Conservation (phyloP, 1,140 invertebrate species). For the Mercenaria mercenaria region DNA sequence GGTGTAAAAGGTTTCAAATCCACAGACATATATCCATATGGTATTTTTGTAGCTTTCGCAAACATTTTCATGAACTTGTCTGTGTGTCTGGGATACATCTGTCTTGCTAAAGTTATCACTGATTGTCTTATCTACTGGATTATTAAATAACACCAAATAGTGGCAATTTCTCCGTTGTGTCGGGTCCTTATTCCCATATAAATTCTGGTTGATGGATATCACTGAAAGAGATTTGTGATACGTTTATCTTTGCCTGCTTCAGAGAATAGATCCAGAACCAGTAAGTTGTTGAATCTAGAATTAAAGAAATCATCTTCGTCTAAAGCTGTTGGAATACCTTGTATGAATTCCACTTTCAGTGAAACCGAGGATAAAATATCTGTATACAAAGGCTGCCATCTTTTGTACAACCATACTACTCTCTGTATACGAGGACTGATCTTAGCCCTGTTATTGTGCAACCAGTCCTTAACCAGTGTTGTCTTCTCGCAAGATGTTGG, state of each 20-base stretch:
- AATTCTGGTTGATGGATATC: slow-evolving; percentile 46
- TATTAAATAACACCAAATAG: slow-evolving; percentile 51
- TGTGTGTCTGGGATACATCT: slow-evolving; percentile 62
- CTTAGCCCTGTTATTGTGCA: too few relatives aligned
- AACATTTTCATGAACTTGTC: slow-evolving; percentile 11
- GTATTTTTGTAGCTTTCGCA: background rate
- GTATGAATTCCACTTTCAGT: slow-evolving; percentile 21
- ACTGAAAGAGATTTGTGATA: slow-evolving; percentile 51
- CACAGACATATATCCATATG: slow-evolving; percentile 45
- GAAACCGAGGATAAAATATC: background rate
- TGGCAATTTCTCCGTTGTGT: slow-evolving; percentile 56
- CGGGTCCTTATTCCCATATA: slow-evolving; percentile 59
- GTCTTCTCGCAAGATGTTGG: background rate
- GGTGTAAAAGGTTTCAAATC: slow-evolving; percentile 62
- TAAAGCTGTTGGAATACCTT: background rate
- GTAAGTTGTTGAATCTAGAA: background rate
- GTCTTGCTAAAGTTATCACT: slow-evolving; percentile 56
- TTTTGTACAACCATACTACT: slow-evolving; percentile 42
- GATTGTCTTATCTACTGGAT: slow-evolving; percentile 60
- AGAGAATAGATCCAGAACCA: slow-evolving; percentile 13
- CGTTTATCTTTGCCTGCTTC: slow-evolving; percentile 50
- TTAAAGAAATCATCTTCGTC: slow-evolving; percentile 18
- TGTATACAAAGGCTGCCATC: slow-evolving; percentile 27
- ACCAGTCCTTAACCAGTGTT: background rate
- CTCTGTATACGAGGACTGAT: background rate